Evolutionary conservation across 2,888 invertebrate genomes (phyloP).

Genomic region (Nomada lathburiana): DNA sequence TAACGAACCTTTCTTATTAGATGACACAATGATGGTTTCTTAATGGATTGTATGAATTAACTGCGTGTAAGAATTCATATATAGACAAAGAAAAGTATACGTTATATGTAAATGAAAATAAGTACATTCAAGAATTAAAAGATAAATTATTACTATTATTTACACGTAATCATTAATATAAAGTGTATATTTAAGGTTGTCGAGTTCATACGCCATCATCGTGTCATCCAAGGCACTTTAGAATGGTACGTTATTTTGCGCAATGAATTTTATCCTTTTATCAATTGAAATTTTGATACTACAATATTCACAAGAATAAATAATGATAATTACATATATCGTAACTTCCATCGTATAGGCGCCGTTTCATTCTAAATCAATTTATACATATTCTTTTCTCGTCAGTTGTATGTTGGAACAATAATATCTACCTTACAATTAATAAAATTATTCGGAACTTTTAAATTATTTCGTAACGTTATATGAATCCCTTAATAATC

Average conservation of each 20-base stretch:
- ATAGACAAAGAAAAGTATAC: background rate
- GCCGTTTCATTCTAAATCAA: constrained; percentile 21
- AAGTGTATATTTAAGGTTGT: constrained; percentile 7
- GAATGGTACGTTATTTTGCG: constrained; percentile 53
- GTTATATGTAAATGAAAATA: background rate
- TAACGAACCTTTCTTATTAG: constrained; percentile 62
- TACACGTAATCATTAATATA: background rate
- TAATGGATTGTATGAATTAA: background rate
- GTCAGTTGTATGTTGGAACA: constrained; percentile 14
- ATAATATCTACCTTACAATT: constrained; percentile 51
- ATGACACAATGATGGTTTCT: constrained; percentile 67
- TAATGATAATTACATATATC: constrained; percentile 26
- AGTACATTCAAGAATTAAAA: background rate
- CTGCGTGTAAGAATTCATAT: background rate
- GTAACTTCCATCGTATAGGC: constrained; percentile 16
- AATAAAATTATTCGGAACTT: constrained; percentile 55
- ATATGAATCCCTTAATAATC: constrained; percentile 57
- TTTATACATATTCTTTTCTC: constrained; percentile 34
- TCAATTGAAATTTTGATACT: constrained; percentile 36
- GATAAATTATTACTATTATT: background rate
- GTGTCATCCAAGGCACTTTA: constrained; percentile 73
- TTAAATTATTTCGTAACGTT: constrained; percentile 51
- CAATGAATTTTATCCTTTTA: constrained; percentile 41
- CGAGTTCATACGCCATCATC: constrained; percentile 59
- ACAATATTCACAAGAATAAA: constrained; percentile 43